Evolutionary conservation across 92 coral and sea anemone genomes (phyloP), one percentile per base, ranked within the genome.

Genomic region (Anthopleura xanthogrammica): DNA sequence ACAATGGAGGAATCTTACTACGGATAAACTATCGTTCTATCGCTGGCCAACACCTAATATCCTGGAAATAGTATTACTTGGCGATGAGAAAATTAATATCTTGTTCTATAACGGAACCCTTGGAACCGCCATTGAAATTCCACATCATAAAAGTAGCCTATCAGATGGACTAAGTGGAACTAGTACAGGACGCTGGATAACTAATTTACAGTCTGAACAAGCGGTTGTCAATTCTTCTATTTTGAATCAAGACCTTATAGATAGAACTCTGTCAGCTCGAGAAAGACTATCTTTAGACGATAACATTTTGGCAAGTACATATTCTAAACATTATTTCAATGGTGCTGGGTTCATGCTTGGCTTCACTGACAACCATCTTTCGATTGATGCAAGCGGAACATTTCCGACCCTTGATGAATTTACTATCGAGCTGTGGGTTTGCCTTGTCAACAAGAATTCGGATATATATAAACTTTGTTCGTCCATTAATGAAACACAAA

Each of bases 281-380:
- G 65, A 60, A 41, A 84, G 86, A 60, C 75, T 96, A 4, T 56
- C 60, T 29, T 64, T 73, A 12, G 12, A 81, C 50, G 83, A 88
- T 24, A 86, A 57, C 52, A 68, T 88, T 57, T 77, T 94, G 78
- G 87, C 92, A 75, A 83, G 90, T 23, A 75, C 88, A 52, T 68
- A 83, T 58, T 90, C 98, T 11, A 83, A 82, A 86, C 86, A 88
- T 42, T 73, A 87, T 52, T 90, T 89, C 77, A 92, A 94, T 16
- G 96, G 96, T 55, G 95, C 96, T 68, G 99, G 98, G 3, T 96
- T 86, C 81, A 92, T 92, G 94, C 52, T 96, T 82, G 77, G 83
- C n/a, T 88, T 96, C 79, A 80, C 82, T 11, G 79, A 85, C 40
- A 92, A 86, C 41, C 89, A 90, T 60, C 82, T 94, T 36, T 82